Evolutionary conservation across 2,888 invertebrate genomes (phyloP).

Genomic region (Hydroisotoma schaefferi): DNA sequence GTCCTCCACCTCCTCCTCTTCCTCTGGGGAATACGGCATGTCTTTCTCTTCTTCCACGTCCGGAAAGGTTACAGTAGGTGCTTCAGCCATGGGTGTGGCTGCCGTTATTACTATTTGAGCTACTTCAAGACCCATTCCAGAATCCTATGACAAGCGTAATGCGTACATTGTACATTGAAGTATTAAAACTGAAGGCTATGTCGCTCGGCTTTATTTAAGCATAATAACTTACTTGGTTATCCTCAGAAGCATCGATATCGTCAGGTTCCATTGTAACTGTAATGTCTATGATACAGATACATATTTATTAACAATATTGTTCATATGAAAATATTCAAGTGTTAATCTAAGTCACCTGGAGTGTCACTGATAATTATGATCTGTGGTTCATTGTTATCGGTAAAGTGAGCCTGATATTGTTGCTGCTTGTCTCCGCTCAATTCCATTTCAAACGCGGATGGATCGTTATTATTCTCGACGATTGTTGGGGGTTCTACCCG

Average conservation of each 20-base stretch:
- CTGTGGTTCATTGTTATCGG: conserved; percentile 14
- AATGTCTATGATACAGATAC: background rate
- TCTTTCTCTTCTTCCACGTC: conserved; percentile 10
- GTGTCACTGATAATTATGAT: conserved; percentile 34
- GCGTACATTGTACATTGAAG: too few relatives aligned
- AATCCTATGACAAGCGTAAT: conserved; percentile 57
- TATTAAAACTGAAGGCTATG: too few relatives aligned
- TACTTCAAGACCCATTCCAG: conserved; percentile 67
- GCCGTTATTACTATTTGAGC: conserved; percentile 90
- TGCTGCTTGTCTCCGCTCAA: conserved; percentile 67
- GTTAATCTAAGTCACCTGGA: conserved; percentile 32
- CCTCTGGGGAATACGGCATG: conserved; percentile 43
- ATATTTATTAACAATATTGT: background rate
- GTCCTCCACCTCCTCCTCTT: conserved; percentile 47
- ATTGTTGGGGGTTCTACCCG: background rate
- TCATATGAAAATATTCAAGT: background rate
- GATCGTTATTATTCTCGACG: conserved; percentile 49
- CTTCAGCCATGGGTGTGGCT: conserved; percentile 87
- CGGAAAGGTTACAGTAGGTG: conserved; percentile 62
- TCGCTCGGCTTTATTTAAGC: too few relatives aligned
- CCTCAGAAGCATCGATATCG: background rate
- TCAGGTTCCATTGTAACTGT: conserved; percentile 10
- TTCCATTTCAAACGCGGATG: conserved; percentile 62
- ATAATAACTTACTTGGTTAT: conserved; percentile 2
- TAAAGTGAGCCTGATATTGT: conserved; percentile 66